Percentiles rank a stretch among this genome's conserved stretches.
phyloP scores from a whole-genome alignment of 2,888 invertebrate genomes.

The Micoletzkya japonica region DNA sequence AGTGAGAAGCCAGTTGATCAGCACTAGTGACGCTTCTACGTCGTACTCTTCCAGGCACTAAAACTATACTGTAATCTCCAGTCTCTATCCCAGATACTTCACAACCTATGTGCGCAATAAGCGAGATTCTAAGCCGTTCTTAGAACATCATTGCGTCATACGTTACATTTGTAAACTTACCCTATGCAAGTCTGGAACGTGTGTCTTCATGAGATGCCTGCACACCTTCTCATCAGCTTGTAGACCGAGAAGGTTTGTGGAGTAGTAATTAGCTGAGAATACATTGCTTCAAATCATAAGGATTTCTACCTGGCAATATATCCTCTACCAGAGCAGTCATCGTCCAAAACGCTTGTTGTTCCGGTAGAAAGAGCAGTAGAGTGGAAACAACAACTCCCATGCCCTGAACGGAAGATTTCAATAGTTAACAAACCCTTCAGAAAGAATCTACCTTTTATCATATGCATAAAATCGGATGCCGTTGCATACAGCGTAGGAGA shows the following conservation, averaged over 20 bases:
- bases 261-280: constrained; percentile 83
- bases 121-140: background rate
- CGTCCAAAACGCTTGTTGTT: constrained; percentile 98
- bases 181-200: constrained; percentile 79
- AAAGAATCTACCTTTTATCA: background rate
- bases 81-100: background rate
- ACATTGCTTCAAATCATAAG: background rate
- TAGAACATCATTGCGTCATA: background rate
- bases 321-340: constrained; percentile 99
- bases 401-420: constrained; percentile 42
- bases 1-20: constrained; percentile 95
- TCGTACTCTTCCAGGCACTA: constrained; percentile 84
- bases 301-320: constrained; percentile 74
- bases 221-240: constrained; percentile 79
- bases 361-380: constrained; percentile 87
- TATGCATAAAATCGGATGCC: background rate
- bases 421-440: background rate
- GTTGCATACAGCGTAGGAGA: background rate
- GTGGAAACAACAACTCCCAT: constrained; percentile 80
- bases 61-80: background rate
- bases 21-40: constrained; percentile 83
- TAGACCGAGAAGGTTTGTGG: constrained; percentile 80
- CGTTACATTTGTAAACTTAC: constrained; percentile 67
- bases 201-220: constrained; percentile 84
- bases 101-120: background rate